Evolutionary conservation across 2,797 vertebrate genomes (phyloP), one percentile per base, ranked within the genome.

Genomic region (Scomberomorus guttatus): DNA sequence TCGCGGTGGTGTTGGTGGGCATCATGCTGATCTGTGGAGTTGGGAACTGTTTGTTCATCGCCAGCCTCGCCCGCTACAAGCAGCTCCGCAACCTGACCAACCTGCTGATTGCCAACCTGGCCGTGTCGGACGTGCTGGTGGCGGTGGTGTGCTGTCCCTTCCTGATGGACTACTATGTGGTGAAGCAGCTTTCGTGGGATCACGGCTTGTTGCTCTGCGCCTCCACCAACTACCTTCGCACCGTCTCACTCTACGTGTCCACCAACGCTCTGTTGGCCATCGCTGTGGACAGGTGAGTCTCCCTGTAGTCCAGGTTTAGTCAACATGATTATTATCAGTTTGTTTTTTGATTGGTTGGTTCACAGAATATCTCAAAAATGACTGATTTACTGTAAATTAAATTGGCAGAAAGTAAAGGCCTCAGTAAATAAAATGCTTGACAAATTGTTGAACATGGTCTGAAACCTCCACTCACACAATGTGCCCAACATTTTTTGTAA

Each of bases 191-290:
- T 39, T 98, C 97, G 8, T 99, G 98, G 98, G 94, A 97, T 46
- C 97, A 99, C 0, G 98, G 98, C 50, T 96, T 97, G 0, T 25
- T 96, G 75, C 95, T 99, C 27, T 99, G 98, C 3, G 95, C 97
- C 75, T 92, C 96, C 0, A 94, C 97, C 88, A 98, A 97, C 92
- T 99, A 99, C 89, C 94, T 99, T 17, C 93, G 97, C 9, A 97
- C 97, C 0, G 95, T 97, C 56, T 99, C 97, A 0, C 95, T 98
- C 50, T 97, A 98, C 0, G 98, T 99, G 70, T 99, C 98, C 15
- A 99, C 98, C 73, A 99, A 99, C 0, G 96, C 96, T 0, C 95
- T 99, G 78, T 94, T 99, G 83, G 97, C 97, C 80, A 99, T 99
- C 37, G 96, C 98, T 2, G 94, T 98, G 1, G 98, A 99, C 95